Evolutionary conservation across 2,888 invertebrate genomes (phyloP).

Genomic region (Tolmerus cingulatus): DNA sequence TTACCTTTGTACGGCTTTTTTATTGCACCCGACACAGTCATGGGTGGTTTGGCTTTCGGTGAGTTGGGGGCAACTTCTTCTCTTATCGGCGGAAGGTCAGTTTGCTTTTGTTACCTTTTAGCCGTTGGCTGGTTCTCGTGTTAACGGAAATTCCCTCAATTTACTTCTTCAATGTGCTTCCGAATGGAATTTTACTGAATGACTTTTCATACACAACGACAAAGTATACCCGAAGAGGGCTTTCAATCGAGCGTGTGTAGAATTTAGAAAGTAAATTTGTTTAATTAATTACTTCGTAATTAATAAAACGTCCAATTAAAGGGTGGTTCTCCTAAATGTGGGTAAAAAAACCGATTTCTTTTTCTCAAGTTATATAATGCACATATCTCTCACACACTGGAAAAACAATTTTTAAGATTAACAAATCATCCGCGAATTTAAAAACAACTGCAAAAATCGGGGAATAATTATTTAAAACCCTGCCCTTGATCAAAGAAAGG

Average conservation of each 20-base stretch:
- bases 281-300: not conserved
- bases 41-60: not conserved
- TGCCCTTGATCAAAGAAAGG: too few relatives aligned
- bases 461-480: too few relatives aligned
- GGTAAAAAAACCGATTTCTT: too few relatives aligned
- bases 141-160: not conserved
- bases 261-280: not conserved
- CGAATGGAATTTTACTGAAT: not conserved
- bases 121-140: not conserved
- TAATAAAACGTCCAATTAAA: not conserved
- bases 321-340: too few relatives aligned
- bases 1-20: slow-evolving; percentile 15
- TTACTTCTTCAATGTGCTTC: not conserved
- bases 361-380: too few relatives aligned
- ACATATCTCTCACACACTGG: too few relatives aligned
- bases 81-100: not conserved
- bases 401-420: too few relatives aligned
- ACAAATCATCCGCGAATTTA: too few relatives aligned
- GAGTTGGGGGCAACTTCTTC: not conserved
- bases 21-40: not conserved
- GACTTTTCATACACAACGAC: not conserved
- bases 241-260: not conserved
- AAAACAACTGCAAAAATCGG: too few relatives aligned
- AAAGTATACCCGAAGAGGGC: not conserved
- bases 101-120: not conserved